These are phyloP conservation scores for Rotaria macrura DNA, from an alignment of 2,888 invertebrate genomes.

Conservation along the genomic window DNA sequence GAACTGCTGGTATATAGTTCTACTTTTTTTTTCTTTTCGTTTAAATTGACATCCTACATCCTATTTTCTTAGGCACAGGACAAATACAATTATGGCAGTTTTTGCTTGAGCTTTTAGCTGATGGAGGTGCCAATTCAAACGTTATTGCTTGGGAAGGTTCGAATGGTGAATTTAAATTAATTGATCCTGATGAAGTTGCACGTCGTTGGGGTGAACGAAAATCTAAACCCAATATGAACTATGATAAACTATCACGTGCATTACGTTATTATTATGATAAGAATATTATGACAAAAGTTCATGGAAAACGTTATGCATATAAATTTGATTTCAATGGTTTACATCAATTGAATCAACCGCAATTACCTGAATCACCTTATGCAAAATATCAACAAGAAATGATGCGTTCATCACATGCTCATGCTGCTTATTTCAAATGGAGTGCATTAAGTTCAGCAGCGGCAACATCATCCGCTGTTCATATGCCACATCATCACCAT, in stretches of 20 bases:
- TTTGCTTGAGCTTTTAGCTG: slow-evolving; percentile 81
- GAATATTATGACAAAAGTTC: slow-evolving; percentile 95
- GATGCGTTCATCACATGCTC: slow-evolving; percentile 11
- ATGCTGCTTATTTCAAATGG: slow-evolving; percentile 27
- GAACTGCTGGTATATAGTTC: neutral
- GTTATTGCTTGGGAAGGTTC: slow-evolving; percentile 92
- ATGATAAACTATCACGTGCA: slow-evolving; percentile 85
- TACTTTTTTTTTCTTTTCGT: too few relatives aligned
- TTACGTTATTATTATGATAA: slow-evolving; percentile 93
- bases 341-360: slow-evolving; percentile 33
- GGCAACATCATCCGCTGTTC: slow-evolving; percentile 23
- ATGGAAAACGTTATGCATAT: slow-evolving; percentile 88
- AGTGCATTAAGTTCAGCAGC: slow-evolving; percentile 20
- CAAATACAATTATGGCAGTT: slow-evolving; percentile 99
- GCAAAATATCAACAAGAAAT: slow-evolving; percentile 18
- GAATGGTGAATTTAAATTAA: slow-evolving; percentile 86
- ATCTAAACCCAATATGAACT: slow-evolving; percentile 94
- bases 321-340: slow-evolving; percentile 89
- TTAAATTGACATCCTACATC: too few relatives aligned
- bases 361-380: slow-evolving; percentile 22
- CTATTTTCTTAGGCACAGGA: slow-evolving; percentile 54
- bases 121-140: slow-evolving; percentile 71
- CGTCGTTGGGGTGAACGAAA: slow-evolving; percentile 88
- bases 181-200: slow-evolving; percentile 87
- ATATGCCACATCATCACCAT: slow-evolving; percentile 23